Evolutionary conservation across 2,113 vertebrate species (phyloP), one percentile per base, ranked within the genome.

Genomic region (Lethenteron reissneri): DNA sequence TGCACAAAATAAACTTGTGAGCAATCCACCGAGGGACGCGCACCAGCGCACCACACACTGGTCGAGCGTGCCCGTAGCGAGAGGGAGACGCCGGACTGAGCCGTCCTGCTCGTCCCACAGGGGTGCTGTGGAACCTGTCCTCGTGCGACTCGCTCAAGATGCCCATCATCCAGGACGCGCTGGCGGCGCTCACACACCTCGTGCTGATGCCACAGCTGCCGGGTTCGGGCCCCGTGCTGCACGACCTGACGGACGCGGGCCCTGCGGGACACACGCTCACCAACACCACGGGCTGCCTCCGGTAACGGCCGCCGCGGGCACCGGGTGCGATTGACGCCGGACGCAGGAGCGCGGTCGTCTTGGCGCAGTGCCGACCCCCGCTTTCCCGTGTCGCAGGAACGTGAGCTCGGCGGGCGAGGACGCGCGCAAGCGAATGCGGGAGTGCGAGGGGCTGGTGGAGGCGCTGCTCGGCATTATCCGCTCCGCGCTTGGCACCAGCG

Each of bases 61-160:
- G 5, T 5, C 41, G 41, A 41, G 41, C 41, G 41, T 41, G 41
- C 41, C 41, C 41, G 41, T 7, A 41, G 41, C 6, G 41, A 41
- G 41, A 41, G 41, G 41, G 41, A 41, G 41, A 41, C 41, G 41
- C 41, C 41, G 5, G 5, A 41, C 41, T 41, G 41, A 41, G 41
- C 41, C 41, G 41, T 5, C 75, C 74, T 77, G 3, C 70, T 1
- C 71, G 72, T 57, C 57, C 77, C 74, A 4, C 77, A 97, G 92
- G 94, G 75, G 91, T 97, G 75, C 83, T 99, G 60, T 99, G 94
- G 92, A 96, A 99, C 78, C 83, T 99, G 2, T 99, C 94, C 0
- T 99, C 94, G 9, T 99, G 94, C 14, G 94, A 99, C 73, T 92
- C 94, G 74, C 85, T 99, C 78, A 99, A 99, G 82, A 99, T 99